phyloP scores from a whole-genome alignment of 2,797 vertebrate genomes.

The Lacerta bilineata region DNA sequence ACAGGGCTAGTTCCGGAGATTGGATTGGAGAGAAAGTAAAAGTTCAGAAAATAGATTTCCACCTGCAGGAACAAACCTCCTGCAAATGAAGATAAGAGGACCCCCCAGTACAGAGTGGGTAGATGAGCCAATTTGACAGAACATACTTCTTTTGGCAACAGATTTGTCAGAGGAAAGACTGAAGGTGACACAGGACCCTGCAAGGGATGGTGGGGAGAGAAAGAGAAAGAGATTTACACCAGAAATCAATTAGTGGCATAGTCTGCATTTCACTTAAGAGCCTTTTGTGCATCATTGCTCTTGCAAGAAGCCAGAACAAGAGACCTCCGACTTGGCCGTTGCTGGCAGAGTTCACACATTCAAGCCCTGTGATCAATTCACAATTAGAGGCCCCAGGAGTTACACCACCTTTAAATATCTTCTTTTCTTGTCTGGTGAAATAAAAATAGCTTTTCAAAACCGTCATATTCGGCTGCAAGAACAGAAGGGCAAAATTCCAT shows the following conservation, averaged over 20 bases:
- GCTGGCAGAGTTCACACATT: background rate
- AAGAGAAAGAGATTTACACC: background rate
- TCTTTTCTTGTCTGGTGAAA: background rate
- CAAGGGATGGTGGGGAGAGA: background rate
- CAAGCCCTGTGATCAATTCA: slow-evolving; percentile 19
- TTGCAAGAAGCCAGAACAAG: background rate
- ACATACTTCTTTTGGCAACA: slow-evolving; percentile 14
- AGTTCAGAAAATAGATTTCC: slow-evolving; percentile 22
- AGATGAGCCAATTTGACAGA: slow-evolving; percentile 16
- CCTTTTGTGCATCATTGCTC: background rate
- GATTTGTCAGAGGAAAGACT: background rate
- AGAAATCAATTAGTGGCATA: slow-evolving; percentile 12
- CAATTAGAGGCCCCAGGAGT: background rate
- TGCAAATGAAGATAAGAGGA: background rate
- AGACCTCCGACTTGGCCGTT: background rate
- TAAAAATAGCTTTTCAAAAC: background rate
- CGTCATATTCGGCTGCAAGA: background rate
- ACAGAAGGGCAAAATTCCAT: background rate
- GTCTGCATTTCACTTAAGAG: slow-evolving; percentile 10
- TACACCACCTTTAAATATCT: background rate
- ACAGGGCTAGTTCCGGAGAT: background rate
- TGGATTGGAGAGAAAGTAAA: background rate
- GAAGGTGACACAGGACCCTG: background rate
- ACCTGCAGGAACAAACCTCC: background rate
- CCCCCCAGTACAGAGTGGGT: background rate